Percentiles rank a stretch among this genome's conserved stretches.
These are phyloP conservation scores for Rhabdomys pumilio DNA, from an alignment of 2,797 vertebrate genomes.

Conservation along the genomic window DNA sequence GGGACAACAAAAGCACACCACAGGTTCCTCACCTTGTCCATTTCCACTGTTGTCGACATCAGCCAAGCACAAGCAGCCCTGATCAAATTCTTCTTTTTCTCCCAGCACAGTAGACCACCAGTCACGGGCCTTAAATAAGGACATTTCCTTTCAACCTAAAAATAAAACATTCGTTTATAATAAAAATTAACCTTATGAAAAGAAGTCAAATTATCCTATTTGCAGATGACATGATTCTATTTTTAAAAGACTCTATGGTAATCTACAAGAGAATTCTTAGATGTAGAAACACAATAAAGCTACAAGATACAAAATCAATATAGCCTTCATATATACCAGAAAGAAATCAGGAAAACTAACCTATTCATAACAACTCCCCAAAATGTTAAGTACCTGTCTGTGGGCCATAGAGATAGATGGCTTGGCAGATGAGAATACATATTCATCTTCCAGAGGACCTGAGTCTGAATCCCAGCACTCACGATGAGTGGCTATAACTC, in stretches of 20 bases:
- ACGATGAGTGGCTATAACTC: background rate
- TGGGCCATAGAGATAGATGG: too few relatives aligned
- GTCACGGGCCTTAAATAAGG: conserved; percentile 98
- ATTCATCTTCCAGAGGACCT: background rate
- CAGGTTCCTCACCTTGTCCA: conserved; percentile 92
- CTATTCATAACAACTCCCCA: background rate
- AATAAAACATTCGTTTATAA: conserved; percentile 74
- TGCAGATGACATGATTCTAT: background rate
- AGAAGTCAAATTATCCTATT: background rate
- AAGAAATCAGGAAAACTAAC: background rate
- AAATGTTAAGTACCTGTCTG: background rate
- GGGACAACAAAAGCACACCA: background rate
- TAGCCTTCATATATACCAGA: background rate
- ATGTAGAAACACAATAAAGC: background rate
- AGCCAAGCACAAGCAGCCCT: conserved; percentile 96
- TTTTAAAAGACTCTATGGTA: background rate
- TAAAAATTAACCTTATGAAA: conserved; percentile 59
- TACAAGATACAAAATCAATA: background rate
- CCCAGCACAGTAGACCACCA: conserved; percentile 97
- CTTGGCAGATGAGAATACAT: background rate
- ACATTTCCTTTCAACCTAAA: conserved; percentile 92
- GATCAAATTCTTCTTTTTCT: conserved; percentile 98
- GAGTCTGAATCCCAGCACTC: background rate
- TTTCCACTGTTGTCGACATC: conserved; percentile 97
- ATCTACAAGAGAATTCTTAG: background rate